A percentile compares a stretch with the other conserved stretches of the same genome.
These are phyloP conservation scores for Picus viridis DNA, from an alignment of 2,797 vertebrate species.

Conservation along the genomic window DNA sequence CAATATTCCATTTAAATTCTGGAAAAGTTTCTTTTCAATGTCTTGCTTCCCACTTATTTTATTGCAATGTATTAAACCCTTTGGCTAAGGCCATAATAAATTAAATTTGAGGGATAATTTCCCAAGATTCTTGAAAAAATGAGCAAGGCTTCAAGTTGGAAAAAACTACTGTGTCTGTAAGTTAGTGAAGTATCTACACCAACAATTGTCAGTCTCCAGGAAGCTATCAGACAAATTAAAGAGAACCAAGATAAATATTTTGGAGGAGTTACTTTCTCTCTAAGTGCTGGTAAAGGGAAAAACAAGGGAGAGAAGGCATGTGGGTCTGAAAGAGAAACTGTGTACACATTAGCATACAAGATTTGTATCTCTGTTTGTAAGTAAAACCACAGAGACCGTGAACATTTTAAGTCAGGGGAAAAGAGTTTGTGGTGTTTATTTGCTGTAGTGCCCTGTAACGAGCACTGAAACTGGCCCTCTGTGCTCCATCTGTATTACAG, in stretches of 20 bases:
- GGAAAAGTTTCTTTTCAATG: not conserved
- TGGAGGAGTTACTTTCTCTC: not conserved
- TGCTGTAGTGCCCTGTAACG: not conserved
- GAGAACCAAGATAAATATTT: not conserved
- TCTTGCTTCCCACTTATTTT: not conserved
- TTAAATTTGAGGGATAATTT: not conserved
- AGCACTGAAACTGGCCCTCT: not conserved
- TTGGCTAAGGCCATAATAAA: not conserved
- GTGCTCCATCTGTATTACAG: not conserved
- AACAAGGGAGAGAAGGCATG: not conserved
- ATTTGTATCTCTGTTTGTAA: not conserved
- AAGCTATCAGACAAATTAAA: not conserved
- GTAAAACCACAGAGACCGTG: not conserved
- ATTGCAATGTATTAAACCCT: not conserved
- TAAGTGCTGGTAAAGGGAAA: not conserved
- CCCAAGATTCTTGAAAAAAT: not conserved
- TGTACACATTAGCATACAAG: not conserved
- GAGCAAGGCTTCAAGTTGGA: not conserved
- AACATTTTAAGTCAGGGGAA: not conserved
- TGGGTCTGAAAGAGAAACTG: not conserved
- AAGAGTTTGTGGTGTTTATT: not conserved
- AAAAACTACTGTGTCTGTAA: not conserved
- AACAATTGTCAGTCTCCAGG: not conserved
- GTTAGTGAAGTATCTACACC: not conserved
- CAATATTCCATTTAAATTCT: not conserved